Evolutionary conservation across 2,113 vertebrate species (phyloP).

Genomic region (Hippocampus zosterae): DNA sequence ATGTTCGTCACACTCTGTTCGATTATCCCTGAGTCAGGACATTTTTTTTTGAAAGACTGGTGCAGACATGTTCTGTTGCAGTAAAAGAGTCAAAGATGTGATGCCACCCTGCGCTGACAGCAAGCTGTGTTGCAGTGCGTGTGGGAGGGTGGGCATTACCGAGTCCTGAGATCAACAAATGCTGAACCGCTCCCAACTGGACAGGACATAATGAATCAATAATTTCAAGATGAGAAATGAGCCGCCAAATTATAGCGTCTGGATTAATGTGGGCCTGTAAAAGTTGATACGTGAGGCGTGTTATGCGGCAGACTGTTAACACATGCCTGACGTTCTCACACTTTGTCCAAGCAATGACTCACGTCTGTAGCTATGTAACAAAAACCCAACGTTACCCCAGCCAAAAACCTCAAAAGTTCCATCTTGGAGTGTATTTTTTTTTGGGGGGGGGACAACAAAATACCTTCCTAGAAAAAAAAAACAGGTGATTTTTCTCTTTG

Average conservation of each 20-base stretch:
- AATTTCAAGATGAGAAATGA: background rate
- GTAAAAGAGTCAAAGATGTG: constrained; percentile 3
- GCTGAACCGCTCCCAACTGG: background rate
- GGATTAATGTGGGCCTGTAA: constrained; percentile 30
- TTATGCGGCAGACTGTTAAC: constrained; percentile 37
- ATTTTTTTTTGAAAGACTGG: background rate
- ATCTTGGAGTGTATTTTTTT: background rate
- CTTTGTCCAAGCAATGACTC: constrained; percentile 16
- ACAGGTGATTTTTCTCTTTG: too few species aligned
- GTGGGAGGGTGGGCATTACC: too few species aligned
- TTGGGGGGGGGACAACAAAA: too few species aligned
- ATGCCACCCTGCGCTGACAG: background rate
- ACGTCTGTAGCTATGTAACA: constrained; percentile 1
- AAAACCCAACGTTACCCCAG: background rate
- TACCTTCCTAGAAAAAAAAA: too few species aligned
- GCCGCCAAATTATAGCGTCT: background rate
- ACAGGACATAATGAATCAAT: background rate
- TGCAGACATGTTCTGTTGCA: background rate
- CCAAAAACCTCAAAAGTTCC: background rate
- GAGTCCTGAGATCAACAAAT: background rate
- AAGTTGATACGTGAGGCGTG: constrained; percentile 33
- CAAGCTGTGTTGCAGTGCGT: background rate
- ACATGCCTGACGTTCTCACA: constrained; percentile 41
- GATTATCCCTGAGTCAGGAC: background rate
- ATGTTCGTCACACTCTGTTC: background rate